Evolutionary conservation across 1,140 invertebrate genomes (phyloP).

Genomic region (Meloidogyne floridensis): DNA sequence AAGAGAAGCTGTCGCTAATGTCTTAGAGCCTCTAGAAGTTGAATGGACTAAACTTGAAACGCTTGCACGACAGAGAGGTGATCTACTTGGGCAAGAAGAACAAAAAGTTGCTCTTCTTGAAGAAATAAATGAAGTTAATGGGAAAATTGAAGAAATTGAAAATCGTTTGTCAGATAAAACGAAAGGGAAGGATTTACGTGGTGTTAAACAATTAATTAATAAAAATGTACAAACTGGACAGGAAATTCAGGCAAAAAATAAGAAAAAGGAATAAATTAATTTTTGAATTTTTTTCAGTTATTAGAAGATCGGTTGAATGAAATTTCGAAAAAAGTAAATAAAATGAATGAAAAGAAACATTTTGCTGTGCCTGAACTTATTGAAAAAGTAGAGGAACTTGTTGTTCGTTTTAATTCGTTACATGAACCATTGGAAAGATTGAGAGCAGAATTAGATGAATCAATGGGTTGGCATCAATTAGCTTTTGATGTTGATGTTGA

Average conservation of each 20-base stretch:
- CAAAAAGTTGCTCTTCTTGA: conserved; percentile 79
- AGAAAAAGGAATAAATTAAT: neutral
- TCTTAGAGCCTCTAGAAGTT: conserved; percentile 68
- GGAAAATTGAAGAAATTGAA: conserved; percentile 75
- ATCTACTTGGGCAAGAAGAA: conserved; percentile 77
- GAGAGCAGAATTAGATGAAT: conserved; percentile 81
- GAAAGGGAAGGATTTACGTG: conserved; percentile 79
- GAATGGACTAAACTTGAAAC: conserved; percentile 76
- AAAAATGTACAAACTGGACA: conserved; percentile 81
- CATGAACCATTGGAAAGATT: conserved; percentile 70
- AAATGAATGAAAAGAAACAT: conserved; percentile 87
- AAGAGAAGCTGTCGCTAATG: neutral
- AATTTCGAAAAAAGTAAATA: conserved; percentile 77
- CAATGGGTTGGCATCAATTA: conserved; percentile 86
- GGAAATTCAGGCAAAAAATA: conserved; percentile 12
- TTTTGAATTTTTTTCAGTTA: conserved; percentile 62
- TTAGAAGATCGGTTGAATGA: conserved; percentile 79
- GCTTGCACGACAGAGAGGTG: conserved; percentile 80
- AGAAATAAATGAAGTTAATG: conserved; percentile 75
- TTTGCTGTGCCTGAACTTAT: conserved; percentile 86
- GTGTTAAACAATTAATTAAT: conserved; percentile 83
- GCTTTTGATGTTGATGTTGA: conserved; percentile 89
- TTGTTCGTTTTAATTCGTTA: conserved; percentile 68
- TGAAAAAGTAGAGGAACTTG: conserved; percentile 77
- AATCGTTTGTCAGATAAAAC: conserved; percentile 77